A percentile compares a stretch with the other conserved stretches of the same genome.
These are phyloP conservation scores for Poecilia gillii DNA, from an alignment of 2,797 vertebrate species.

Conservation along the genomic window DNA sequence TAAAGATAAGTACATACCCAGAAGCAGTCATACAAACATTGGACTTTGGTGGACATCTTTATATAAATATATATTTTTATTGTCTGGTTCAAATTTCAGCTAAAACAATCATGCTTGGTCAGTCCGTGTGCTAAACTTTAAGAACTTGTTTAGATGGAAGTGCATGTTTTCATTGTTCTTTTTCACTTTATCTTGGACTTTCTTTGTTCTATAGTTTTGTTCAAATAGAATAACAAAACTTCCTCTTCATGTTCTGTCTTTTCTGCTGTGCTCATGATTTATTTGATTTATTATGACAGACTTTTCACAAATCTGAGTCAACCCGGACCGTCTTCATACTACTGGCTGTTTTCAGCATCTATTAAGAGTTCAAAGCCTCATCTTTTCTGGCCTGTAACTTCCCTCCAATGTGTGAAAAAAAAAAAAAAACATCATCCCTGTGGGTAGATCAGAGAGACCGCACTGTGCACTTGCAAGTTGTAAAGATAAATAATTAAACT, in stretches of 20 bases:
- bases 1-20: no score
- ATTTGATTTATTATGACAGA: neutral
- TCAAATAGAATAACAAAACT: neutral
- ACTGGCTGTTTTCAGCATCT: neutral
- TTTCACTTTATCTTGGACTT: neutral
- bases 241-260: neutral
- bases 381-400: neutral
- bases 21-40: no score
- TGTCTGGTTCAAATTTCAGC: no score
- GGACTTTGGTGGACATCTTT: no score
- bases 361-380: neutral
- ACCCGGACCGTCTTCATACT: neutral
- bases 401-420: neutral
- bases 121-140: no score
- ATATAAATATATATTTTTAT: no score
- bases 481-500: constrained; percentile 9
- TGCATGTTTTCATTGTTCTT: neutral
- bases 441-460: neutral
- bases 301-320: neutral
- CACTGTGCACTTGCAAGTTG: neutral
- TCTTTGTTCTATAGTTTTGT: neutral
- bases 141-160: no score
- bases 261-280: neutral
- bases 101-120: no score
- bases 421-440: neutral